Evolutionary conservation across 2,113 vertebrate genomes (phyloP), one percentile per base, ranked within the genome.

Genomic region (Rhynchopsitta pachyrhyncha): DNA sequence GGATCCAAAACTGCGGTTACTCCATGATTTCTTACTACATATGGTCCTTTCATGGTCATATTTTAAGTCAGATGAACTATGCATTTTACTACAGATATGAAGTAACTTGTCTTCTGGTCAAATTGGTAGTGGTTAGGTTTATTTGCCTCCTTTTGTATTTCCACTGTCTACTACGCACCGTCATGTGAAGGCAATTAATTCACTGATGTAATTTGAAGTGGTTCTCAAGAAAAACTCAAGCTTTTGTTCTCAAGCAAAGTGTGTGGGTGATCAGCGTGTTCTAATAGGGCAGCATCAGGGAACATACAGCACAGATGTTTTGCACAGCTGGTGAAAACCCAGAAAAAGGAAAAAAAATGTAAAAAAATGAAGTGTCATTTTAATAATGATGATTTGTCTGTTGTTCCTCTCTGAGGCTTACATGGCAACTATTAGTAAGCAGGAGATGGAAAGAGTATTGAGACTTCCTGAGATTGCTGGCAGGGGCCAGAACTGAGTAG

Each of bases 361-460:
- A n/a, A 22, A 64, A 49, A 39, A 31, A 42, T 8, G 11, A 22
- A 37, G 3, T 39, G 18, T 3, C 24, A 52, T 92, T 73, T 47
- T 17, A 60, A 47, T 53, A 24, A 53, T n/a, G 12, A 6, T 41
- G 50, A n/a, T 86, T 88, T 93, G 44, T 67, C 13, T 84, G 27
- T 53, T 83, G 23, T 79, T 93, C 35, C 31, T 78, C 82, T 90
- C 57, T 69, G 93, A 84, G 66, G 69, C 53, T 91, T 82, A 67
- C 64, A 25, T 67, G 52, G 53, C 1, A 7, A 75, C 55, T 74
- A 3, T 64, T 68, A 44, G 83, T 62, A 95, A 86, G 79, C 91
- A 90, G 50, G 75, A 94, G 67, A 39, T 64, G 67, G 83, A 86
- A 97, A 63, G 75, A 79, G 91, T 64, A 73, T 33, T 55, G 84